phyloP scores from a whole-genome alignment of 2,888 invertebrate species.

The Cremastobaeus sp. region DNA sequence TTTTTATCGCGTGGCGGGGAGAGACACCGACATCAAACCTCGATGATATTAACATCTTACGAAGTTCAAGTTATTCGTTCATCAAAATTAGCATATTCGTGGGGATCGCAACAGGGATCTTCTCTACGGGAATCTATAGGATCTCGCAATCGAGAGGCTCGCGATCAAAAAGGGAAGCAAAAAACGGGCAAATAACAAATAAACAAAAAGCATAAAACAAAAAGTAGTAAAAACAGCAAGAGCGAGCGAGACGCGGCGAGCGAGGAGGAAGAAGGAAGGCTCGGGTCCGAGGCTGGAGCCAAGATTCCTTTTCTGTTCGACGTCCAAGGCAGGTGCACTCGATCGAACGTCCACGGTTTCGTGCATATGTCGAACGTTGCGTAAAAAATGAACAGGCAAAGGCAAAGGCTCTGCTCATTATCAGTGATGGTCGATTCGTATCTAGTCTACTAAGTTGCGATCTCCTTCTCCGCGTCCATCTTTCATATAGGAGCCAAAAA shows the following conservation, averaged over 20 bases:
- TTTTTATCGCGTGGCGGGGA: constrained; percentile 19
- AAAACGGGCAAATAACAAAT: constrained; percentile 40
- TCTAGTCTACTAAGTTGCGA: constrained; percentile 17
- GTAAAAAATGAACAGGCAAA: constrained; percentile 30
- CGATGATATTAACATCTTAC: constrained; percentile 60
- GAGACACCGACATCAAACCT: constrained; percentile 47
- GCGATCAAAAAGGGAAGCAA: constrained; percentile 38
- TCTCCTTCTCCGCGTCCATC: no score
- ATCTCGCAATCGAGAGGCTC: constrained; percentile 53
- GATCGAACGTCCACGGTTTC: constrained; percentile 55
- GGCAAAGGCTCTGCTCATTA: constrained; percentile 34
- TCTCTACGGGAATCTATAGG: constrained; percentile 62
- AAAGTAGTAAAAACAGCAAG: constrained; percentile 33
- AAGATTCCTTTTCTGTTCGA: constrained; percentile 57
- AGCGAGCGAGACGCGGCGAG: constrained; percentile 7
- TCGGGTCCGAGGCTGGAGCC: constrained; percentile 39
- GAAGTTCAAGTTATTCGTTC: constrained; percentile 59
- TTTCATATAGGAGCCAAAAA: no score
- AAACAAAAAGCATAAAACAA: constrained; percentile 40
- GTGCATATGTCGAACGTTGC: constrained; percentile 47
- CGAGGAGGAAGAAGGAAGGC: constrained; percentile 40
- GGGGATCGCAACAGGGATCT: constrained; percentile 60
- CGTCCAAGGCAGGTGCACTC: constrained; percentile 61
- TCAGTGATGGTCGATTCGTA: constrained; percentile 29
- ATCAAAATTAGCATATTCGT: constrained; percentile 60